Evolutionary conservation across 30 jellyfish, hydroid and myxozoan species (phyloP), one percentile per base, ranked within the genome.

Genomic region (Nemopilema nomurai): DNA sequence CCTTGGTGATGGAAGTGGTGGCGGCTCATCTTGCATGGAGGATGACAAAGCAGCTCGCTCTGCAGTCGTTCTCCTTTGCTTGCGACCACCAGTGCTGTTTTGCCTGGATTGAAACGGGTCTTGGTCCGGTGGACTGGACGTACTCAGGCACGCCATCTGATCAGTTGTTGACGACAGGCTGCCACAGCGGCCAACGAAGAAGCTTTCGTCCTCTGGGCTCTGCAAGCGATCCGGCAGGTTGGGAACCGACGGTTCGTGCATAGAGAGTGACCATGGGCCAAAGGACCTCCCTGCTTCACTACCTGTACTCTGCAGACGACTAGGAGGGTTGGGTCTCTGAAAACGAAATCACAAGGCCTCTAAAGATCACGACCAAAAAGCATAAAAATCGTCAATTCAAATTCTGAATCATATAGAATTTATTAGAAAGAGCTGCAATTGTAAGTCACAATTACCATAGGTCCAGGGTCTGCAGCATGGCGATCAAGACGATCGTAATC

Each of bases 221-320:
- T 71, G 49, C 74, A 41, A 41, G 28, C 50, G 23, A 4, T 73
- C 83, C 17, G 51, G 24, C 16, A 82, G 41, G 62, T 82, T 82
- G 4, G 91, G 91, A n/a, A 82, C 82, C 13, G 91, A 82, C 9
- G 91, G 91, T 51, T 82, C 91, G 71, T 82, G 91, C 1, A 28
- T 65, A 1, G 85, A 57, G 19, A 82, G 28, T 19, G 91, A 80
- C 49, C 28, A 82, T 30, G 64, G 19, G 13, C 91, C 91, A 3
- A 84, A 84, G 28, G 91, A 82, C 26, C 63, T 62, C 57, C 91
- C 72, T 4, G 91, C 66, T 30, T 82, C 82, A 13, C 74, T 67
- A 28, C 70, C 85, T 25, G 85, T 25, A 32, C 85, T 70, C 66
- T 63, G 71, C 32, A 82, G 73, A 25, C 85, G 91, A 71, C n/a